phyloP scores from a whole-genome alignment of 2,797 vertebrate species.

The Gallinago stenura region DNA sequence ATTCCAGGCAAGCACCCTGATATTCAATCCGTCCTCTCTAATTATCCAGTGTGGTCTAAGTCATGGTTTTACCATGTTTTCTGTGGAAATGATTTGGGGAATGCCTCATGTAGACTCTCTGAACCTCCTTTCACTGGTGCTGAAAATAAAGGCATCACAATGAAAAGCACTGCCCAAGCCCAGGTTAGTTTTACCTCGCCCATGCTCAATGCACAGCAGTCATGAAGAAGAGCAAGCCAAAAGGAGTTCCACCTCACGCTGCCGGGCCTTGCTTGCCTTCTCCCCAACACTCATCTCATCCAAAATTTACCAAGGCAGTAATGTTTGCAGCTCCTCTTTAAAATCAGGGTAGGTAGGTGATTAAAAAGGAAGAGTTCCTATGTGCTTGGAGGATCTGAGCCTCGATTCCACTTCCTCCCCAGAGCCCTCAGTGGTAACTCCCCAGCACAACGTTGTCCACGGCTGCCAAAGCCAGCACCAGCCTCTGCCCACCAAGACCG shows the following conservation, averaged over 20 bases:
- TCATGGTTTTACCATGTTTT: background rate
- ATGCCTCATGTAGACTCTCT: background rate
- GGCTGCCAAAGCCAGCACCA: background rate
- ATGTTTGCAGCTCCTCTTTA: background rate
- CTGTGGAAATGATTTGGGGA: background rate
- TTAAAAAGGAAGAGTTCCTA: background rate
- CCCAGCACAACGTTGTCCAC: background rate
- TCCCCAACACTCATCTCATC: background rate
- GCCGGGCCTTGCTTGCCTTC: background rate
- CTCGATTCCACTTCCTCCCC: background rate
- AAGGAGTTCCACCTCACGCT: background rate
- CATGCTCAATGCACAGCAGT: rapidly evolving
- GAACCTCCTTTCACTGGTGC: background rate
- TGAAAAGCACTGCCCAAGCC: background rate
- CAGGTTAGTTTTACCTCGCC: background rate
- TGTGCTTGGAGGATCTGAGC: background rate
- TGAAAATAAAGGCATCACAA: background rate
- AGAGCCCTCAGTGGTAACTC: background rate
- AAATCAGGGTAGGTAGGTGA: background rate
- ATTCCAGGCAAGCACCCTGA: background rate
- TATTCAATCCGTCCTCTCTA: background rate
- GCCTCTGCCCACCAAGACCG: rapidly evolving
- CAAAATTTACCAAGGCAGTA: background rate
- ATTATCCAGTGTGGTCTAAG: background rate
- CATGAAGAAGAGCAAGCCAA: background rate